Evolutionary conservation across 1,140 invertebrate species (phyloP).

Genomic region (Drepana arcuata): DNA sequence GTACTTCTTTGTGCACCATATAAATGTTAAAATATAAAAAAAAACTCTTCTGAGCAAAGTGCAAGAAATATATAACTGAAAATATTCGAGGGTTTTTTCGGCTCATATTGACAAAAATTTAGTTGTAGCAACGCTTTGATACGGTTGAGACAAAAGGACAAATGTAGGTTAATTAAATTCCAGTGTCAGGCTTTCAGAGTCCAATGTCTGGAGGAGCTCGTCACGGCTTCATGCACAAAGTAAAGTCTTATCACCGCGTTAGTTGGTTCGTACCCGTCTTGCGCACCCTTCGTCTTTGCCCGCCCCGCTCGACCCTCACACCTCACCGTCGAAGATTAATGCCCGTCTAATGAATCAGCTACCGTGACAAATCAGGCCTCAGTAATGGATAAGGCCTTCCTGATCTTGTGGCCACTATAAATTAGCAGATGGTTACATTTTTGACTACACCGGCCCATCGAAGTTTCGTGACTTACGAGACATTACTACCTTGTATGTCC

Average conservation of each 20-base stretch:
- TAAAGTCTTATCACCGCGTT: constrained; percentile 40
- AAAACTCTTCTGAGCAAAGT: too few relatives aligned
- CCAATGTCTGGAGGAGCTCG: constrained; percentile 25
- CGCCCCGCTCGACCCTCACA: constrained; percentile 11
- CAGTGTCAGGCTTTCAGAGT: constrained; percentile 27
- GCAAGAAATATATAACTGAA: too few relatives aligned
- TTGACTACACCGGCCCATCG: too few relatives aligned
- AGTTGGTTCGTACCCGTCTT: constrained; percentile 14
- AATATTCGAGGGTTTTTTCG: too few relatives aligned
- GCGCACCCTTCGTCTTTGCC: neutral
- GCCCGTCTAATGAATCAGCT: constrained; percentile 49
- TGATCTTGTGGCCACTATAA: constrained; percentile 34
- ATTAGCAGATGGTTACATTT: too few relatives aligned
- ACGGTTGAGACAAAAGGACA: constrained; percentile 35
- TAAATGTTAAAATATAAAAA: too few relatives aligned
- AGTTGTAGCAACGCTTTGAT: too few relatives aligned
- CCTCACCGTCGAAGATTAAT: constrained; percentile 38
- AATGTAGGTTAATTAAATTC: constrained; percentile 52
- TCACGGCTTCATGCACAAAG: constrained; percentile 40
- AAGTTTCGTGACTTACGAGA: too few relatives aligned
- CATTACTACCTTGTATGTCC: too few relatives aligned
- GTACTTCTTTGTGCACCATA: too few relatives aligned
- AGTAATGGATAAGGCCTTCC: constrained; percentile 43
- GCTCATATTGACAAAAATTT: constrained; percentile 27
- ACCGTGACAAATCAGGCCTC: constrained; percentile 44